phyloP scores from a whole-genome alignment of 2,113 vertebrate species.

The Colaptes auratus region DNA sequence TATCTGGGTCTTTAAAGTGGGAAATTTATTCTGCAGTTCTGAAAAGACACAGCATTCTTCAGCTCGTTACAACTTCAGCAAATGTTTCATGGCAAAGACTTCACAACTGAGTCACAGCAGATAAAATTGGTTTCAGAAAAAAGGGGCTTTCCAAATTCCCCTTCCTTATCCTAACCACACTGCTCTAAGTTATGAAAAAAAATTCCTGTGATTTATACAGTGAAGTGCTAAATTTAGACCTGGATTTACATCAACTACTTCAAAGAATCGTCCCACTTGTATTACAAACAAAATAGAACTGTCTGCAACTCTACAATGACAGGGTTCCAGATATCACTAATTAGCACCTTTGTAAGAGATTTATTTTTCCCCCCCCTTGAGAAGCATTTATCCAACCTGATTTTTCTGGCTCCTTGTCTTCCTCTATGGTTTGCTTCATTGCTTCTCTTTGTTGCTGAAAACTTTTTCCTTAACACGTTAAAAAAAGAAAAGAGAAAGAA shows the following conservation, averaged over 20 bases:
- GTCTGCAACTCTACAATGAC: neutral
- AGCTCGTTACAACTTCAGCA: neutral
- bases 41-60: neutral
- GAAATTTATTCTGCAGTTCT: neutral
- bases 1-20: neutral
- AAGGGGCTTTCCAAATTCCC: neutral
- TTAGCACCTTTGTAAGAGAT: neutral
- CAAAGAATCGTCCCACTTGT: neutral
- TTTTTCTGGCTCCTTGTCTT: conserved; percentile 91
- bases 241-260: neutral
- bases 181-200: neutral
- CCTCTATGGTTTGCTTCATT: conserved; percentile 92
- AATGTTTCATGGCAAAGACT: neutral
- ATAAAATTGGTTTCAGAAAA: neutral
- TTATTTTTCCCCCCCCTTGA: neutral
- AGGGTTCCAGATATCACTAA: neutral
- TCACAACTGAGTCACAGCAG: neutral
- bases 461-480: conserved; percentile 84
- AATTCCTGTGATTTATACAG: neutral
- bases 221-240: neutral
- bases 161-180: neutral
- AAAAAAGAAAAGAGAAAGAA: neutral
- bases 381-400: conserved; percentile 79
- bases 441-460: conserved; percentile 97
- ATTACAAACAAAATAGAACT: neutral